Evolutionary conservation across 2,113 vertebrate genomes (phyloP).

Genomic region (Capreolus pygargus): DNA sequence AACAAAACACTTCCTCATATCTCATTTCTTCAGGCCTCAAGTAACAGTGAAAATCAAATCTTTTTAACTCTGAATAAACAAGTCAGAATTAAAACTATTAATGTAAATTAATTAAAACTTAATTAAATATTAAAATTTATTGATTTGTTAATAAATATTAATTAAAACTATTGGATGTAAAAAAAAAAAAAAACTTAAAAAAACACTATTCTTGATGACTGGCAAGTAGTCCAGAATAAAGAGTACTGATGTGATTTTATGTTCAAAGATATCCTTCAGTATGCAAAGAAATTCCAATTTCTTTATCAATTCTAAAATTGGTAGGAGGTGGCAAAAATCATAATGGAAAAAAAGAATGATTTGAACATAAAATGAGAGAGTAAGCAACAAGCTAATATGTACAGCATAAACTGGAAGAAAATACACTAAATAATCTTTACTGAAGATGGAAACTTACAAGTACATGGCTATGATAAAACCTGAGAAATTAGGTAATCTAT

Average conservation of each 20-base stretch:
- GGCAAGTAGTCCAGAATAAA: background rate
- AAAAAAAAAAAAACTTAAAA: constrained; percentile 39
- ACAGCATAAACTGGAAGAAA: background rate
- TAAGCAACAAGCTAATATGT: background rate
- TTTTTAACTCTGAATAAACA: background rate
- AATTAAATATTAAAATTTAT: background rate
- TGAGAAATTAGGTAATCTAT: background rate
- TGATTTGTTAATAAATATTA: background rate
- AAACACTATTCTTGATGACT: background rate
- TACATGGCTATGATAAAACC: background rate
- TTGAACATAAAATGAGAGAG: background rate
- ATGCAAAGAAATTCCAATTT: background rate
- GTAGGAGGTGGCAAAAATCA: background rate
- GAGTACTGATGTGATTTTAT: background rate
- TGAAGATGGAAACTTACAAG: background rate
- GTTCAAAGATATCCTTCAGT: background rate
- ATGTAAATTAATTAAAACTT: background rate
- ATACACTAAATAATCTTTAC: background rate
- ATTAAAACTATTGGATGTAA: background rate
- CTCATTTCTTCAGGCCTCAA: background rate
- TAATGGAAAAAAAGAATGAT: background rate
- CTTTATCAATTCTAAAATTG: background rate
- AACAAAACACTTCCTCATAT: background rate
- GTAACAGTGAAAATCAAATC: background rate
- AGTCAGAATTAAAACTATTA: background rate